These are phyloP conservation scores for Myotis lucifugus DNA, from an alignment of 2,113 vertebrate species.

Conservation along the genomic window DNA sequence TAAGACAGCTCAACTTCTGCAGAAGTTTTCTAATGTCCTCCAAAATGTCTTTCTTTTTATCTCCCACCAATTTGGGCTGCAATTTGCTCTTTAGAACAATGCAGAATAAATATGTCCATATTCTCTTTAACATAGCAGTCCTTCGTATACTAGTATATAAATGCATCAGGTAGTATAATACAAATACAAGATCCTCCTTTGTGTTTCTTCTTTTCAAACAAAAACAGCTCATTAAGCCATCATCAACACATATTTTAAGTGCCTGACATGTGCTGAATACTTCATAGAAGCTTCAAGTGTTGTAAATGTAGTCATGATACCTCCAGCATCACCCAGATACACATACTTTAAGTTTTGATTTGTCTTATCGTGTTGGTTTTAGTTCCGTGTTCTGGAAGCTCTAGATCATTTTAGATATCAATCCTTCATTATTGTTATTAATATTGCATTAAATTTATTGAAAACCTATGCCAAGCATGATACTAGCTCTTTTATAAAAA, in stretches of 20 bases:
- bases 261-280: not conserved
- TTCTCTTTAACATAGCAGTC: not conserved
- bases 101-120: not conserved
- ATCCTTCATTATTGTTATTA: not conserved
- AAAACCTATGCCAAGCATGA: not conserved
- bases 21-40: not conserved
- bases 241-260: not conserved
- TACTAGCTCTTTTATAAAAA: not conserved
- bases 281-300: not conserved
- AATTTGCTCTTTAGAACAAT: not conserved
- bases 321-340: not conserved
- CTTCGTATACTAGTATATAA: not conserved
- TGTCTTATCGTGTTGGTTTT: not conserved
- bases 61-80: not conserved
- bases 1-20: not conserved
- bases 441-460: not conserved
- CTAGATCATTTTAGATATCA: not conserved
- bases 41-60: not conserved
- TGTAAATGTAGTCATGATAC: not conserved
- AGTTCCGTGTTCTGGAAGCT: not conserved
- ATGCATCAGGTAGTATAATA: not conserved
- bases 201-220: not conserved
- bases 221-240: not conserved
- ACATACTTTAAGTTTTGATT: not conserved
- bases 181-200: not conserved